Base-by-base conservation (phyloP, 2,113 vertebrate genomes). In the Anarrhichthys ocellatus region DNA sequence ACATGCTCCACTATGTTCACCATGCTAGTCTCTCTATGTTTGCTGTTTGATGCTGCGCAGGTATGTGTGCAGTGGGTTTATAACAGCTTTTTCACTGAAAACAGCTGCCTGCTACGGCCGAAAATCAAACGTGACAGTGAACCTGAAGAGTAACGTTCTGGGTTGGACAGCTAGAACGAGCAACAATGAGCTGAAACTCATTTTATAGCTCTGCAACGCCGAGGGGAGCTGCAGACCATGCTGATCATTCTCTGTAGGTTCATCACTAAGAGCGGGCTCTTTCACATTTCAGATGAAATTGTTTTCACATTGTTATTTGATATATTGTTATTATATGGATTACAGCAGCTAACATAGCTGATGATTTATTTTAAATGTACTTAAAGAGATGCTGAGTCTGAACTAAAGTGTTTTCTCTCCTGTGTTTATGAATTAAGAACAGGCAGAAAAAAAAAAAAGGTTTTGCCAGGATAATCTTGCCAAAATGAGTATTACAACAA, bases 31-130 rank as follows among this genome's bases (percentile, higher is more conserved):
- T 48, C 17, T 52, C 8, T 20, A 9, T 48, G 10, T 18, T 22
- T 46, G 20, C 9, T 46, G 64, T 65, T 65, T 24, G 63, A 65
- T 40, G 62, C 62, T n/a, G 62, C 13, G 62, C 62, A 64, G 62
- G 20, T 64, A 67, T 2, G 24, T 22, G 44, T 67, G 5, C 27
- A 32, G 27, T 20, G 66, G 42, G 27, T 68, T 32, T 32, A 11
- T 11, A 20, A 50, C 9, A 68, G 66, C 24, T 7, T 68, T 68
- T 32, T 50, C 27, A 22, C 42, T 68, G 24, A 20, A 68, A 29
- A 29, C 63, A 48, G 24, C 65, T 29, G 24, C 24, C 24, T 9
- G 38, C 8, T 44, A 6, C 7, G 3, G 40, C 22, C 9, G 15
- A 29, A 67, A 29, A 67, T 1, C 4, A 11, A 17, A 29, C 17